Percentiles rank a stretch among this genome's conserved stretches.
phyloP scores from a whole-genome alignment of 2,888 invertebrate genomes.

The Diaprepes abbreviatus region DNA sequence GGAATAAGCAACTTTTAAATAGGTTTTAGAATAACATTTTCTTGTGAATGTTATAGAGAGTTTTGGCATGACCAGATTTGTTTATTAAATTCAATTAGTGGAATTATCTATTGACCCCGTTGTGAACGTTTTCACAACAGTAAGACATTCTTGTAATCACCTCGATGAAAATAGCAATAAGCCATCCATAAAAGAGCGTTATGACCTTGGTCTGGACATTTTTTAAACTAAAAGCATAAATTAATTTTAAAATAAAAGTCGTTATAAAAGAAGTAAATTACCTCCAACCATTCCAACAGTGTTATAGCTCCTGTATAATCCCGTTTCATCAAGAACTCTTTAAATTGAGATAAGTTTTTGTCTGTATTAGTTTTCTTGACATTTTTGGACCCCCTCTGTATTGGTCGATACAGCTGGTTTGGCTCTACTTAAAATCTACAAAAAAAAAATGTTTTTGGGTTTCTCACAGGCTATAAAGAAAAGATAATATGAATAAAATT shows the following conservation, averaged over 20 bases:
- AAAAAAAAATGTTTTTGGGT: slow-evolving; percentile 31
- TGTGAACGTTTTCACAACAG: no score
- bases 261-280: no score
- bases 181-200: slow-evolving; percentile 88
- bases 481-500: neutral
- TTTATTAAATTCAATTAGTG: no score
- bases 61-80: no score
- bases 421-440: slow-evolving; percentile 84
- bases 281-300: slow-evolving; percentile 89
- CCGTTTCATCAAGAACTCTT: slow-evolving; percentile 89
- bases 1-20: no score
- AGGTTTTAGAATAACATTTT: no score
- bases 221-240: slow-evolving; percentile 73
- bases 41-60: no score
- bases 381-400: slow-evolving; percentile 58
- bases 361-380: slow-evolving; percentile 50
- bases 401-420: slow-evolving; percentile 79
- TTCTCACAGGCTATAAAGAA: neutral
- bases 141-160: slow-evolving; percentile 91
- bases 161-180: slow-evolving; percentile 95
- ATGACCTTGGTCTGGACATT: slow-evolving; percentile 69
- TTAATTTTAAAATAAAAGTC: no score
- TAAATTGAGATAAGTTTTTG: slow-evolving; percentile 82
- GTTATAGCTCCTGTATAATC: slow-evolving; percentile 97
- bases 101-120: no score